Percentiles rank a stretch among this genome's conserved stretches.
phyloP scores from a whole-genome alignment of 2,113 vertebrate genomes.

The Cyanocitta stelleri region DNA sequence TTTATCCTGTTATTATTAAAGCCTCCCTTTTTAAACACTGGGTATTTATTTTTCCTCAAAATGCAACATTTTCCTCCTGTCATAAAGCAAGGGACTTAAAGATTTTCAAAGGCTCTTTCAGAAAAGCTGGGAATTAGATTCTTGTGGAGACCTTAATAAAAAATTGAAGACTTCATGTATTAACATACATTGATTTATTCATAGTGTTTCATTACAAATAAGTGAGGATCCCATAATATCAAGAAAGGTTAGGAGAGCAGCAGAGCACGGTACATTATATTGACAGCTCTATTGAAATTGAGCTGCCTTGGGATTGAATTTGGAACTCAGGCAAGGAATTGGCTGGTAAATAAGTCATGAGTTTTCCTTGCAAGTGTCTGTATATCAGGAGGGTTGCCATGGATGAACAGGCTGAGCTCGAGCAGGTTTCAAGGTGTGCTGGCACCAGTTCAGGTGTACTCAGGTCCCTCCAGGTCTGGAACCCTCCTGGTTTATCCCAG shows the following conservation, averaged over 20 bases:
- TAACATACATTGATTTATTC: constrained; percentile 87
- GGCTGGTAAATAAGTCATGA: constrained; percentile 80
- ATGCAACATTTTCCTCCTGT: background rate
- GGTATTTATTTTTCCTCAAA: background rate
- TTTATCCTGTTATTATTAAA: background rate
- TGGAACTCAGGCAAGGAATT: constrained; percentile 57
- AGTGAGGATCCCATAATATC: constrained; percentile 71
- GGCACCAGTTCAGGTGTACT: background rate
- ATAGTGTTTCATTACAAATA: constrained; percentile 83
- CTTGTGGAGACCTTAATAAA: constrained; percentile 70
- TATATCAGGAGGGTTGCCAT: constrained; percentile 12
- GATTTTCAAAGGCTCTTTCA: constrained; percentile 67
- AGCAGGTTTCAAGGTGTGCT: background rate
- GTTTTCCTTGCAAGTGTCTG: constrained; percentile 53
- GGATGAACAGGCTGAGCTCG: background rate
- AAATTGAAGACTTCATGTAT: constrained; percentile 74
- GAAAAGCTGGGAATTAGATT: constrained; percentile 70
- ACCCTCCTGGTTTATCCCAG: background rate
- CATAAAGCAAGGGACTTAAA: constrained; percentile 42
- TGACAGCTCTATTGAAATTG: constrained; percentile 72
- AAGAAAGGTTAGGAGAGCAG: constrained; percentile 74
- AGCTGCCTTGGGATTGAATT: constrained; percentile 73
- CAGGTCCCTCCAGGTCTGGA: background rate
- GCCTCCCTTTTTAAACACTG: background rate
- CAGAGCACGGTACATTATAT: constrained; percentile 65